These are phyloP conservation scores for Poeciliopsis infans DNA, from an alignment of 2,797 vertebrate species.

Conservation along the genomic window DNA sequence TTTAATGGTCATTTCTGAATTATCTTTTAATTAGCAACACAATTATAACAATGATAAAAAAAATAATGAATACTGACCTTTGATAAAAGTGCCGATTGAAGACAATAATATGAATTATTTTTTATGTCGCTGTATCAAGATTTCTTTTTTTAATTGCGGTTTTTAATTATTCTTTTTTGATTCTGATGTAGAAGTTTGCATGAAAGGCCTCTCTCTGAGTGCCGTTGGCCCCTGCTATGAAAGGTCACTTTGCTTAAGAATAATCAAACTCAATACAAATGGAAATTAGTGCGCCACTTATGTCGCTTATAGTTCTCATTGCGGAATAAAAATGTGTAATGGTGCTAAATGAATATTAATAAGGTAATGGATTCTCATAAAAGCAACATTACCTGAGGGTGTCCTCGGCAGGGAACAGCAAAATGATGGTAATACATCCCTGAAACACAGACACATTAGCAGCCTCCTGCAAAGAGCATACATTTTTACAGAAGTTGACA, in stretches of 20 bases:
- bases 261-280: neutral
- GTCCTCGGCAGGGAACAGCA: slow-evolving; percentile 78
- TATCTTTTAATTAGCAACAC: neutral
- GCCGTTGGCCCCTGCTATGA: neutral
- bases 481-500: neutral
- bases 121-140: neutral
- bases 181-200: neutral
- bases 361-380: slow-evolving; percentile 23
- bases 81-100: neutral
- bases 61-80: neutral
- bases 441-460: slow-evolving; percentile 68
- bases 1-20: neutral
- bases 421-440: slow-evolving; percentile 85
- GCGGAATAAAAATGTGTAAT: neutral
- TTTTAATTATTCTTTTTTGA: neutral
- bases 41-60: neutral
- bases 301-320: neutral
- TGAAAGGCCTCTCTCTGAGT: neutral
- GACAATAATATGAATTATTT: neutral
- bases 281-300: neutral
- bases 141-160: neutral
- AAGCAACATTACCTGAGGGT: slow-evolving; percentile 79
- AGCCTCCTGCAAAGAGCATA: neutral
- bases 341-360: slow-evolving; percentile 2
- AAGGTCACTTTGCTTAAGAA: neutral